Evolutionary conservation across 2,888 invertebrate species (phyloP), one percentile per base, ranked within the genome.

Genomic region (Tribolium freemani): DNA sequence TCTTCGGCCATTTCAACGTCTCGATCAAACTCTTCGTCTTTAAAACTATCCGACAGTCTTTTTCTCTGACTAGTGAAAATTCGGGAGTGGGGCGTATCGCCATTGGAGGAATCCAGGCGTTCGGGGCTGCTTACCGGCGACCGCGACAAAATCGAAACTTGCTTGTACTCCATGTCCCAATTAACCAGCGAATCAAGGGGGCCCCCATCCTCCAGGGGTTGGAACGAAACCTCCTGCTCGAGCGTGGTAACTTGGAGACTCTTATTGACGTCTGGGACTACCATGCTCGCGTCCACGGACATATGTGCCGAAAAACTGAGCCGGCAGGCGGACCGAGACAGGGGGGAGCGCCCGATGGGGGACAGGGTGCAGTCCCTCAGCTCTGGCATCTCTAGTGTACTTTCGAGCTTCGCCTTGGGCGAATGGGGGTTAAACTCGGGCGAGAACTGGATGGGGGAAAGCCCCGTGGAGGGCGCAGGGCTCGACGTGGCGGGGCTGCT

Each of bases 301-400:
- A 81, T 75, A 31, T 76, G 76, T 13, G 61, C 74, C 16, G 79
- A 80, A 75, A 80, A 82, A 64, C 70, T 76, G 9, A 89, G 81
- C 78, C 88, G 88, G 77, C 88, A 88, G 1, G 88, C 88, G 0
- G 90, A 89, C 8, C 87, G 85, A 71, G 88, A 88, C 20, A 20
- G 8, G 8, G 46, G 69, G 3, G 77, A 75, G 45, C 76, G 76
- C 4, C 72, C 69, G 21, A 84, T 81, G 2, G 84, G 84, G 26
- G 85, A 84, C 20, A 85, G 73, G 64, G 75, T 78, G 63, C 83
- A 83, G 9, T 81, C 81, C 13, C 73, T 72, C 21, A 82, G 56
- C 69, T 80, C 78, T 0, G 79, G 76, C 45, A 76, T 75, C 30
- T 81, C 78, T 0, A 64, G 20, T 0, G 71, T 64, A 51, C 74